Conservation (phyloP, 2,113 vertebrate genomes). For the Anarhynchus alexandrinus region DNA sequence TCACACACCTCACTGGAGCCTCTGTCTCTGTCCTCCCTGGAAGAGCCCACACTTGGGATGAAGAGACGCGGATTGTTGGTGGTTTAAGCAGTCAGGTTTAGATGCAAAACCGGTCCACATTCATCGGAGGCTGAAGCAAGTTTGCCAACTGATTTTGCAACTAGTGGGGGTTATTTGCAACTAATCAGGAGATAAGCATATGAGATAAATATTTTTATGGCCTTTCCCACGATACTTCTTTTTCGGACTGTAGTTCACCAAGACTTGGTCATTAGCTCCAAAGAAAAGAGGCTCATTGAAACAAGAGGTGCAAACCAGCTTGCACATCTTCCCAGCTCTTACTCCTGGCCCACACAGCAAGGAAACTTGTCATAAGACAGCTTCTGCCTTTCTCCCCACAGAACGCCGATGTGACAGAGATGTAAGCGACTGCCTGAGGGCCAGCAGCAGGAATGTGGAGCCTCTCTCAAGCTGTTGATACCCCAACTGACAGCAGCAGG, state of each 20-base stretch:
- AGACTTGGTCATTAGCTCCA: background rate
- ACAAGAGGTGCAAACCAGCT: background rate
- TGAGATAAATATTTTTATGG: background rate
- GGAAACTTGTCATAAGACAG: background rate
- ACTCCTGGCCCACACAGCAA: background rate
- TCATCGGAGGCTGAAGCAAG: background rate
- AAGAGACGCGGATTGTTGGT: background rate
- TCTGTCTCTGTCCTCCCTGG: background rate
- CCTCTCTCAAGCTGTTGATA: background rate
- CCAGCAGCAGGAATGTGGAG: background rate
- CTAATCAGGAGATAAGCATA: background rate
- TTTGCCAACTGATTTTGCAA: background rate
- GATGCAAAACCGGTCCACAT: accelerated
- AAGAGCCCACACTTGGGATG: background rate
- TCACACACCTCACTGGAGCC: background rate
- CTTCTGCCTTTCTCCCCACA: background rate
- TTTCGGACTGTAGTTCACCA: background rate
- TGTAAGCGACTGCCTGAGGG: background rate
- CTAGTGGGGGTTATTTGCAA: background rate
- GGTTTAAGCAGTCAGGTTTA: background rate
- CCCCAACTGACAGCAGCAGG: background rate
- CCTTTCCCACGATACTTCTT: background rate
- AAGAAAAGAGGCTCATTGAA: background rate
- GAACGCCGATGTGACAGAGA: background rate
- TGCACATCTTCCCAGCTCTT: background rate